phyloP scores from a whole-genome alignment of 2,888 invertebrate species.

The Bombylius major region DNA sequence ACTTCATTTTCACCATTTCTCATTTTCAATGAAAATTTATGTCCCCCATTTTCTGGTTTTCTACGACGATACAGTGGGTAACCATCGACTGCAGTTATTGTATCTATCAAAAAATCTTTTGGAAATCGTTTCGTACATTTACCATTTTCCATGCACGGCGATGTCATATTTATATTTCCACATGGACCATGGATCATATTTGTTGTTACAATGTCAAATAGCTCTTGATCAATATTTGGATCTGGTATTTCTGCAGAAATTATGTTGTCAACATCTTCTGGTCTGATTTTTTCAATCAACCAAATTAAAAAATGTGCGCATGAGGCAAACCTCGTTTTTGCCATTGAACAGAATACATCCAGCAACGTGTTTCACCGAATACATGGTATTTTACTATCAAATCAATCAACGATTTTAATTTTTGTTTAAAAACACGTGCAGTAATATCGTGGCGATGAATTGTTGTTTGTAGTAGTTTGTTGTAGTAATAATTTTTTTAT shows the following conservation, averaged over 20 bases:
- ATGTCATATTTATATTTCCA: conserved; percentile 15
- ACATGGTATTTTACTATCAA: background rate
- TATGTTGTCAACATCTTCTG: conserved; percentile 16
- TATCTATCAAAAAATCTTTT: conserved; percentile 2
- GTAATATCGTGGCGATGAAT: no score
- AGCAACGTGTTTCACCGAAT: conserved; percentile 20
- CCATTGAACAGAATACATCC: conserved; percentile 21
- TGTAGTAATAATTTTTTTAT: background rate
- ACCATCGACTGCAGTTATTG: conserved; percentile 3
- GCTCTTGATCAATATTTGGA: conserved; percentile 16
- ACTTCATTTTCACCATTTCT: background rate
- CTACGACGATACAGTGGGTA: conserved; percentile 12
- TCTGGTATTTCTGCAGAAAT: background rate
- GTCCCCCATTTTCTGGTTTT: conserved; percentile 14
- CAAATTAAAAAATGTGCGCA: conserved; percentile 16
- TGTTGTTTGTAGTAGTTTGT: no score
- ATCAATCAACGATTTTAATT: no score
- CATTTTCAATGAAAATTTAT: conserved; percentile 15
- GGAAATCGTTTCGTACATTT: no score
- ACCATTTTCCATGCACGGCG: conserved; percentile 28
- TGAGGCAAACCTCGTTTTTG: conserved; percentile 16
- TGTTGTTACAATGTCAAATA: conserved; percentile 18
- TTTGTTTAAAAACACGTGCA: no score
- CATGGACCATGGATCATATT: conserved; percentile 27
- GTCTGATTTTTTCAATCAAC: conserved; percentile 13